Percentiles rank a stretch among this genome's conserved stretches.
phyloP scores from a whole-genome alignment of 1,140 invertebrate species.

The Drosophila guanche region DNA sequence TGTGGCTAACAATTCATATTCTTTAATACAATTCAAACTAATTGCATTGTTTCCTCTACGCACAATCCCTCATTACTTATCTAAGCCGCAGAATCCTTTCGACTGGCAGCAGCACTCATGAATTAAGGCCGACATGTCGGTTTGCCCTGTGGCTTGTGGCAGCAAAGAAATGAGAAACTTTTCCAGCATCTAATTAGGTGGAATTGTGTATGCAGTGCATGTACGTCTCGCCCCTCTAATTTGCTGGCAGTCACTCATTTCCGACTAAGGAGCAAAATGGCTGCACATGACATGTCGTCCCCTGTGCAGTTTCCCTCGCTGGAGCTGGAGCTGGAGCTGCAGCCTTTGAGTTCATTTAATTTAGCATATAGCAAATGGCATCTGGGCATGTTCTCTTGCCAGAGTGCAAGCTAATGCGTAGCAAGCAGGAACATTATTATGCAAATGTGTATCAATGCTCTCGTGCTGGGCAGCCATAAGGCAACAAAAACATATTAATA shows the following conservation, averaged over 20 bases:
- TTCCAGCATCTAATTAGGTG: slow-evolving; percentile 37
- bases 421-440: slow-evolving; percentile 6
- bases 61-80: not conserved
- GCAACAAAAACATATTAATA: slow-evolving; percentile 35
- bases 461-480: slow-evolving; percentile 31
- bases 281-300: slow-evolving; percentile 30
- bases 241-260: slow-evolving; percentile 29
- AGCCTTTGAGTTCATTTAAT: slow-evolving; percentile 32
- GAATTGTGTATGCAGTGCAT: slow-evolving; percentile 32
- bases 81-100: slow-evolving; percentile 1
- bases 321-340: not conserved
- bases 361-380: slow-evolving; percentile 21
- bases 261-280: slow-evolving; percentile 18
- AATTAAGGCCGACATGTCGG: slow-evolving; percentile 26
- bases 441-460: slow-evolving; percentile 36
- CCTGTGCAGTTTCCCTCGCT: not conserved
- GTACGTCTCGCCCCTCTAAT: slow-evolving; percentile 7
- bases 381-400: slow-evolving; percentile 4
- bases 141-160: not conserved
- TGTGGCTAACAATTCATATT: not conserved
- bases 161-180: not conserved
- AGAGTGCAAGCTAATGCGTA: slow-evolving; percentile 14
- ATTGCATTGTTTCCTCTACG: not conserved
- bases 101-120: not conserved
- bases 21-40: not conserved